Evolutionary conservation across 2,113 vertebrate genomes (phyloP), one percentile per base, ranked within the genome.

Genomic region (Labeo rohita): DNA sequence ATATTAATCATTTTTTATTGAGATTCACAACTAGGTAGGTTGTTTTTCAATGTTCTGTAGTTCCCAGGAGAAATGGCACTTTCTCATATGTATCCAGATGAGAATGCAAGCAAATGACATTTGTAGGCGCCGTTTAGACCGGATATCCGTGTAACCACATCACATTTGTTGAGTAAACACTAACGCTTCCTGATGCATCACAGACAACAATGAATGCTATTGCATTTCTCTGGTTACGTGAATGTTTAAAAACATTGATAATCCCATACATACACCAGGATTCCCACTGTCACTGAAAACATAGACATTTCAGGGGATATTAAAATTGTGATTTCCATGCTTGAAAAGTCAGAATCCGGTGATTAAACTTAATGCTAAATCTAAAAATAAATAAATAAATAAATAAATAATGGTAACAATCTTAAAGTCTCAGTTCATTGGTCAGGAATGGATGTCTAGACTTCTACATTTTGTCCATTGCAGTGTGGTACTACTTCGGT

Each of bases 401-500:
- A 12, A 50, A 12, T 12, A 12, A 12, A 50, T 50, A 50, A 50
- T 50, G 49, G 8, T 47, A 47, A 47, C 45, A 8, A 47, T 47
- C 8, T 49, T 11, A 49, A 49, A 49, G 47, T 50, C 49, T 52
- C 50, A 12, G 65, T 16, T 70, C 34, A 8, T 12, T 8, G 36
- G 15, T 68, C 34, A 68, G n/a, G 73, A 50, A 50, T 23, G 73
- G 11, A 47, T 75, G 73, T 50, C 13, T 23, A 50, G 2, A 50
- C 72, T 16, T 54, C 2, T 12, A 45, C 1, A 28, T 23, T 8
- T 28, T 49, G n/a, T 75, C 21, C 3, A 0, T 75, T 8, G 76
- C 92, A 99, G 98, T 97, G 77, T 99, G 98, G 98, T 99, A 97
- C 96, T 99, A 98, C 94, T 97, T 98, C 0, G 98, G 98, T 0